These are phyloP conservation scores for Nothobranchius kuhntae DNA, from an alignment of 2,113 vertebrate genomes.

Conservation along the genomic window DNA sequence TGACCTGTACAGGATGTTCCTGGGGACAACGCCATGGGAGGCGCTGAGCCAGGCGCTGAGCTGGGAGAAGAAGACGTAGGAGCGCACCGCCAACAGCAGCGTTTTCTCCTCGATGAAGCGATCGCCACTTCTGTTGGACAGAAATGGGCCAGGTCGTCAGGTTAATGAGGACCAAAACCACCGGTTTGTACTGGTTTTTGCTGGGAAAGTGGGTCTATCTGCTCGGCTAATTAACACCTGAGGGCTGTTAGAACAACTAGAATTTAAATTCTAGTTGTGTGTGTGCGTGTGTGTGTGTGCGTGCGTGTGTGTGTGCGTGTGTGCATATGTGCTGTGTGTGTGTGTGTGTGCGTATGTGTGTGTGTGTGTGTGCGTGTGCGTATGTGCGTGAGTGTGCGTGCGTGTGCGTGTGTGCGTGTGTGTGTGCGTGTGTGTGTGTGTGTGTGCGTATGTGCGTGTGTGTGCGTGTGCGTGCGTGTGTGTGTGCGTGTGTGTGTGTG, in stretches of 20 bases:
- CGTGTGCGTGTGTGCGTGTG: too few relatives aligned
- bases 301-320: too few relatives aligned
- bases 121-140: conserved; percentile 85
- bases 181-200: conserved; percentile 18
- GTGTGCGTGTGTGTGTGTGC: too few relatives aligned
- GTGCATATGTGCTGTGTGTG: too few relatives aligned
- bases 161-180: conserved; percentile 54
- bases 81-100: conserved; percentile 92
- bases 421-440: too few relatives aligned
- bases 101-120: conserved; percentile 97
- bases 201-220: conserved; percentile 56
- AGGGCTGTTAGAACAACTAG: neutral
- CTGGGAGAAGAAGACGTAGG: conserved; percentile 99
- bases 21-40: conserved; percentile 95
- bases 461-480: too few relatives aligned
- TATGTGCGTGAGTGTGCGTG: too few relatives aligned
- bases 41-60: conserved; percentile 98
- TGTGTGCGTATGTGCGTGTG: too few relatives aligned
- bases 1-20: conserved; percentile 98
- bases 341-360: too few relatives aligned
- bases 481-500: too few relatives aligned
- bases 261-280: too few relatives aligned
- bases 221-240: conserved; percentile 47
- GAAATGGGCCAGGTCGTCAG: conserved; percentile 57
- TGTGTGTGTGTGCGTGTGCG: neutral